Conservation (phyloP, 2,888 invertebrate genomes). For the Idaea aversata region DNA sequence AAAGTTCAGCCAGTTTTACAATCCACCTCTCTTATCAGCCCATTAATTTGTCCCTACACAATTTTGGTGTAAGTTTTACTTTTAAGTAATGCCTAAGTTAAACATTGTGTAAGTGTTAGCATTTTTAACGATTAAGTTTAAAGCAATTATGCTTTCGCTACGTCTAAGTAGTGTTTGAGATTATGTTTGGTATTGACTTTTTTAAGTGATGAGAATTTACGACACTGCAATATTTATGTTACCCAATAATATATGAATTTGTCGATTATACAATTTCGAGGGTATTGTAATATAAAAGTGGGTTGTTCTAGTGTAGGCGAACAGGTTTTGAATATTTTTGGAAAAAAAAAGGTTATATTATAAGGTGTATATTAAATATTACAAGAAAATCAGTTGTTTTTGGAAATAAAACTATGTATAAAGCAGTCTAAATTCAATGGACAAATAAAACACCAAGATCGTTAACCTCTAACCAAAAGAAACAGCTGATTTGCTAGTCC, state of each 20-base stretch:
- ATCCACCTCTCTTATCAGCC: slow-evolving; percentile 40
- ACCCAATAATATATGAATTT: neutral
- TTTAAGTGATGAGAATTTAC: neutral
- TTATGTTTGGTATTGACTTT: neutral
- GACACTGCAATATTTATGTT: neutral
- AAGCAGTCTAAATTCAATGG: no score
- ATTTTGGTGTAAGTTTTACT: slow-evolving; percentile 65
- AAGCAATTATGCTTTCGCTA: slow-evolving; percentile 57
- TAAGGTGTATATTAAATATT: no score
- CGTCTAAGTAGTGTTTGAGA: neutral
- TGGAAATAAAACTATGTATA: no score
- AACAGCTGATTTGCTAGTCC: no score
- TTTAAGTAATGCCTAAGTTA: slow-evolving; percentile 77
- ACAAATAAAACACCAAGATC: no score
- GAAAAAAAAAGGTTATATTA: no score
- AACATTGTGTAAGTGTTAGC: slow-evolving; percentile 72
- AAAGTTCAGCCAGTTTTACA: neutral
- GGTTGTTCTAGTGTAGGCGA: no score
- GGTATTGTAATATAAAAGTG: no score
- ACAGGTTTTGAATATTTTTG: no score
- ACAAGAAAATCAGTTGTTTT: no score
- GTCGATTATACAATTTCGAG: no score
- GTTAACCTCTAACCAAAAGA: no score
- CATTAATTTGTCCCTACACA: slow-evolving; percentile 37
- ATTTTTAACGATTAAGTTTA: slow-evolving; percentile 71